Base-by-base conservation (phyloP, 2,888 invertebrate genomes). In the Theretra japonica region DNA sequence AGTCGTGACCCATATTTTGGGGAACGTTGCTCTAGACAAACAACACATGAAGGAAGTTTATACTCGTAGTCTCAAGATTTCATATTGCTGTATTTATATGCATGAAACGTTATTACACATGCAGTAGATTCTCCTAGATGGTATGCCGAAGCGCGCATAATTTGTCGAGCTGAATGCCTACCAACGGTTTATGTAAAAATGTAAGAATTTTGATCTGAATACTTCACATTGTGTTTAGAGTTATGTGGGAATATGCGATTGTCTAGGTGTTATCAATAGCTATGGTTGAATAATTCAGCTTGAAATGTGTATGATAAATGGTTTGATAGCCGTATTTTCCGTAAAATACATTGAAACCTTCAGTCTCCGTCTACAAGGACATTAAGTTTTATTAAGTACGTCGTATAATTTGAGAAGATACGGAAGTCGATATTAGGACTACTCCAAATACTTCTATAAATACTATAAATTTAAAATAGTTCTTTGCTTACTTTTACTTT, bases 141-240 rank as follows among this genome's bases (percentile, higher is more conserved):
- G 19, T 8, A 33, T 15, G 41, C 33, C 41, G 62, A n/a, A 33
- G 41, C 41, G 41, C 41, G 41, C 41, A 65, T 65, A 21, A 41
- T 65, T 62, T n/a, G 21, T 4, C 23, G 23, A 65, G 48, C 41
- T 41, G 65, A 41, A 48, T 21, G 65, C 11, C 15, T 65, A 23
- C 48, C 15, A 65, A 23, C 23, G 23, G 65, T 65, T 65, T 48
- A 23, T 21, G 65, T 65, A 65, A 65, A 65, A 23, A 21, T 21
- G 5, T 41, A 30, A 21, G 28, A 59, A 60, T 60, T 28, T 59
- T 17, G 23, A 33, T 21, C 15, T 11, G 11, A 65, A 65, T 65
- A 48, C 23, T 65, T 48, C 21, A 4, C 11, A 33, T 41, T 48
- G 23, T 23, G 17, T 17, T 62, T 41, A 11, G 41, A 8, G 3